Base-by-base conservation (phyloP, 2,888 invertebrate species). In the Eupithecia abbreviata region DNA sequence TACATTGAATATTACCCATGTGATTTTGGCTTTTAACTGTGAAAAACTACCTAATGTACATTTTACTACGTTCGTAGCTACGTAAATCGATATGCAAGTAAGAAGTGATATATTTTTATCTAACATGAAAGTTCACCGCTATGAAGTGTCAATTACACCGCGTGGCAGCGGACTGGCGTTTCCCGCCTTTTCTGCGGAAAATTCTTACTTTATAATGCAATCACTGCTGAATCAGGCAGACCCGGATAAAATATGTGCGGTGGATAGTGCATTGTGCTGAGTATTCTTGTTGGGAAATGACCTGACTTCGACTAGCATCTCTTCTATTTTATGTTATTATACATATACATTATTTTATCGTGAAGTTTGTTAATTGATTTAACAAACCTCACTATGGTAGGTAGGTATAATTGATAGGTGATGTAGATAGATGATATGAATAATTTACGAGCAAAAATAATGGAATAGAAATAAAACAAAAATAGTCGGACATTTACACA, bases 141-240 rank as follows among this genome's bases (percentile, higher is more conserved):
- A 47, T 47, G 43, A 69, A 47, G 68, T 69, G 68, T 69, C 68
- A 69, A 69, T 69, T 69, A 69, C 47, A n/a, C n/a, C 10, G 6
- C 47, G 30, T 12, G 47, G 18, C 68, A 18, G 69, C 45, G 71
- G 65, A 69, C 75, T 62, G 71, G 73, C 68, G 12, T 45, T 76
- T 74, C 69, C 45, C 65, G 47, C 65, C 49, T 42, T 45, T 69
- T 47, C 68, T 47, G 47, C 72, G n/a, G 68, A 62, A 68, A 76
- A 73, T 78, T 75, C 75, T 73, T 72, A 75, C 78, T 78, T 78
- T 78, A 71, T 78, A 78, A 78, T 73, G 78, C 73, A 78, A 78
- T 78, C 74, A 71, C 75, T 71, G 75, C 75, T 68, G 68, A 78
- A 72, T 73, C 75, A 68, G 68, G 18, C 15, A 43, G 73, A 66